These are phyloP conservation scores for Venustaconcha ellipsiformis DNA, from an alignment of 1,140 invertebrate genomes.

Conservation along the genomic window DNA sequence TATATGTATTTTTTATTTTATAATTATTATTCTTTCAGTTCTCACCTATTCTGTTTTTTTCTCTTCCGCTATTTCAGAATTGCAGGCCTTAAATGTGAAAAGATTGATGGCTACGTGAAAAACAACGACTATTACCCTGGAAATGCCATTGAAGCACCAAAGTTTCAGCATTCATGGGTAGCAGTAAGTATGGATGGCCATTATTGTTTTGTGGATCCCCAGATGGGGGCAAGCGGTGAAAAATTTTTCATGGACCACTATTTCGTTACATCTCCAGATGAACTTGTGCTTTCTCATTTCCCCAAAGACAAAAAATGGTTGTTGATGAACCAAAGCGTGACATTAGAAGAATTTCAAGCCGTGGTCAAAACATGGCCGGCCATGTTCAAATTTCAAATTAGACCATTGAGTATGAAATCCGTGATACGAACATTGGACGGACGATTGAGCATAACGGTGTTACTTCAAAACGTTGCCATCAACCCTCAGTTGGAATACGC, in stretches of 20 bases:
- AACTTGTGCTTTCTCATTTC: slow-evolving; percentile 55
- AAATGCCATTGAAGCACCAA: slow-evolving; percentile 41
- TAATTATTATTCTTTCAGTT: not conserved
- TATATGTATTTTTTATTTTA: too few species aligned
- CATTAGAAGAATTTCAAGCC: slow-evolving; percentile 45
- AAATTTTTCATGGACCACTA: slow-evolving; percentile 58
- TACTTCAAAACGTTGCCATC: slow-evolving; percentile 53
- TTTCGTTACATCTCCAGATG: slow-evolving; percentile 55
- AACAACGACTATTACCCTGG: slow-evolving; percentile 53
- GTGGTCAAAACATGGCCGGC: slow-evolving; percentile 59
- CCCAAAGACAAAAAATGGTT: slow-evolving; percentile 58
- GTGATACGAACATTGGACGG: slow-evolving; percentile 58
- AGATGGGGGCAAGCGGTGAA: slow-evolving; percentile 46
- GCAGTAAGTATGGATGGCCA: slow-evolving; percentile 51
- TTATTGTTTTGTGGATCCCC: slow-evolving; percentile 50
- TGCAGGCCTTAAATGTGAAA: slow-evolving; percentile 56
- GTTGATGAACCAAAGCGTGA: slow-evolving; percentile 50
- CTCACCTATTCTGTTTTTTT: not conserved
- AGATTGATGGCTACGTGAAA: slow-evolving; percentile 56
- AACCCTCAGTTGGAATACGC: slow-evolving; percentile 55
- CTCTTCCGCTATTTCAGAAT: slow-evolving; percentile 34
- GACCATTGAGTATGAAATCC: slow-evolving; percentile 56
- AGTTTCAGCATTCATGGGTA: slow-evolving; percentile 54
- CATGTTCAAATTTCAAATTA: slow-evolving; percentile 61
- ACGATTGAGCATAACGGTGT: slow-evolving; percentile 54